These are phyloP conservation scores for Lycaena phlaeas DNA, from an alignment of 2,888 invertebrate genomes.

Conservation along the genomic window DNA sequence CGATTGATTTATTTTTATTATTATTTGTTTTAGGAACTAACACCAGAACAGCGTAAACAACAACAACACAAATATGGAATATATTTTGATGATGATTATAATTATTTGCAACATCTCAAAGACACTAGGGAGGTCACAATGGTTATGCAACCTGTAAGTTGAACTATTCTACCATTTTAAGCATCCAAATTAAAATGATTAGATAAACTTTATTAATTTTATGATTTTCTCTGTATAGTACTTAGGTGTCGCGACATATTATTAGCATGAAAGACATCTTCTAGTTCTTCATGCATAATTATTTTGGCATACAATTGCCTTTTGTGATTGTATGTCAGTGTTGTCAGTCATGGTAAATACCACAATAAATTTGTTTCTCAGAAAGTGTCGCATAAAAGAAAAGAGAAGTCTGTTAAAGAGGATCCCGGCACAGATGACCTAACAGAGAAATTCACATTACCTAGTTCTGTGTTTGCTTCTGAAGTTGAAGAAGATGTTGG, in stretches of 20 bases:
- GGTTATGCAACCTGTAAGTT: constrained; percentile 67
- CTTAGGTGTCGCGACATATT: too few relatives aligned
- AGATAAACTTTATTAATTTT: too few relatives aligned
- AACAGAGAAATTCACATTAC: constrained; percentile 71
- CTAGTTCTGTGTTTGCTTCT: constrained; percentile 92
- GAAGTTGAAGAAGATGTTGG: constrained; percentile 89
- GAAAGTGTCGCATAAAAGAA: constrained; percentile 52
- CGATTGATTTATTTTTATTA: too few relatives aligned
- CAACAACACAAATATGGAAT: constrained; percentile 91
- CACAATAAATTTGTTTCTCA: too few relatives aligned
- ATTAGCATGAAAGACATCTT: too few relatives aligned
- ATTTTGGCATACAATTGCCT: too few relatives aligned
- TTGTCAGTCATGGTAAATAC: too few relatives aligned
- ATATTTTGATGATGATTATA: constrained; percentile 94
- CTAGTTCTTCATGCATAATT: too few relatives aligned
- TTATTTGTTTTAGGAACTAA: constrained; percentile 36
- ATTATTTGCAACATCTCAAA: constrained; percentile 93
- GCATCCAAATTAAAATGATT: too few relatives aligned
- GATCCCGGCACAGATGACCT: constrained; percentile 26
- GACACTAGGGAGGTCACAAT: constrained; percentile 71
- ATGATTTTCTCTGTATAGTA: too few relatives aligned
- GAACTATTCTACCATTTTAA: background rate
- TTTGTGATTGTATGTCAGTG: too few relatives aligned
- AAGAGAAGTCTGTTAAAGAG: constrained; percentile 25
- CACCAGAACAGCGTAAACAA: constrained; percentile 72